A percentile compares a stretch with the other conserved stretches of the same genome.
These are phyloP conservation scores for Artibeus lituratus DNA, from an alignment of 2,797 vertebrate species.

Conservation along the genomic window DNA sequence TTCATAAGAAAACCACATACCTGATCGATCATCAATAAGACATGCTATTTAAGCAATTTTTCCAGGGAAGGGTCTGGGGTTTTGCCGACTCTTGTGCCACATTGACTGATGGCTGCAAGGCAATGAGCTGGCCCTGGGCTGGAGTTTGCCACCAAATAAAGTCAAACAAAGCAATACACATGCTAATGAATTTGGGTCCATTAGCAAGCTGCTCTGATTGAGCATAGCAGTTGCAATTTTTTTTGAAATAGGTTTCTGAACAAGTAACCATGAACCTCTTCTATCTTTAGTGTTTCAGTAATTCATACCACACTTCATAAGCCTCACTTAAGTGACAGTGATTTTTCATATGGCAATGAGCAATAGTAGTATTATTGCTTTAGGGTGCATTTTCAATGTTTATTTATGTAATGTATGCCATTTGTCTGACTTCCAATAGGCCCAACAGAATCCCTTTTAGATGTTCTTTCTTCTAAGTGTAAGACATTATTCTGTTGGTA, in stretches of 20 bases:
- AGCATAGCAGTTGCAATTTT: background rate
- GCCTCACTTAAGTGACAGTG: background rate
- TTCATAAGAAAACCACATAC: background rate
- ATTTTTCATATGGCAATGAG: background rate
- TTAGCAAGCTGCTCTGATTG: background rate
- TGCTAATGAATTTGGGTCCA: background rate
- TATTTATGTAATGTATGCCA: background rate
- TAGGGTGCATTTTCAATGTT: background rate
- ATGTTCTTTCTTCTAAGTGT: background rate
- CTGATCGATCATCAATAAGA: background rate
- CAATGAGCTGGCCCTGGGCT: background rate
- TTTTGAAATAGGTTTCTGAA: background rate
- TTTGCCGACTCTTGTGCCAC: background rate
- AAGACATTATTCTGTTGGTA: background rate
- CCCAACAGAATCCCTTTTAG: conserved; percentile 30
- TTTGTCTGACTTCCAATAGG: conserved; percentile 25
- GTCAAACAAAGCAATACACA: background rate
- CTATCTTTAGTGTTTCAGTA: background rate
- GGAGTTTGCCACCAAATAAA: background rate
- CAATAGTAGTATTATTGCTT: background rate
- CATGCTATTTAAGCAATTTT: background rate
- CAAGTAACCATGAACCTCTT: background rate
- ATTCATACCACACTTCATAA: background rate
- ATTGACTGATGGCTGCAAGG: background rate
- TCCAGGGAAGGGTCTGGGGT: background rate